Percentiles rank a stretch among this genome's conserved stretches.
phyloP scores from a whole-genome alignment of 2,888 invertebrate genomes.

The Caenorhabditis sp. region DNA sequence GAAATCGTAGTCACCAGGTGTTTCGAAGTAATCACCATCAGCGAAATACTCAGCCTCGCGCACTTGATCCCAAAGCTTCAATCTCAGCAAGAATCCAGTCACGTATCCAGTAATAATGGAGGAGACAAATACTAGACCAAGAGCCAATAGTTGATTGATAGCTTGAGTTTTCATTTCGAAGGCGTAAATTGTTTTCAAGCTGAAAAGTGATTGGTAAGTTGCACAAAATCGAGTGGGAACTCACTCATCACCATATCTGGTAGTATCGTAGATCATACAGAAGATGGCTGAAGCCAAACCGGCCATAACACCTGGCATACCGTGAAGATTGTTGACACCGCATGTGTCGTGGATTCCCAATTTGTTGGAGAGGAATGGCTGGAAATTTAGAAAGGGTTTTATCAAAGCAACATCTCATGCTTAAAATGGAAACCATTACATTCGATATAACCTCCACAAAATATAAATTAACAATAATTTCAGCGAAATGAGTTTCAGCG shows the following conservation, averaged over 20 bases:
- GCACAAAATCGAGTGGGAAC: slow-evolving; percentile 12
- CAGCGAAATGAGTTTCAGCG: no score
- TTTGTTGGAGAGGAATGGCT: slow-evolving; percentile 80
- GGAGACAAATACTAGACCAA: slow-evolving; percentile 79
- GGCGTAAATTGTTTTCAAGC: slow-evolving; percentile 60
- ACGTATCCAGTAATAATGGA: slow-evolving; percentile 80
- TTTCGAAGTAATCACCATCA: slow-evolving; percentile 67
- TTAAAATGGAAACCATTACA: no score
- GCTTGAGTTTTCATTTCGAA: slow-evolving; percentile 81
- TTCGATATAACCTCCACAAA: no score
- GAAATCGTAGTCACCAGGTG: slow-evolving; percentile 67
- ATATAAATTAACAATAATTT: no score
- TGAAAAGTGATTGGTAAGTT: slow-evolving; percentile 12
- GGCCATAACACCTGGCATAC: slow-evolving; percentile 62
- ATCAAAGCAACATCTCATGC: no score
- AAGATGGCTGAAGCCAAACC: slow-evolving; percentile 50
- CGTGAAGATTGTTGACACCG: slow-evolving; percentile 66
- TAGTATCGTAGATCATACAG: slow-evolving; percentile 47
- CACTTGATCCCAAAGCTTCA: slow-evolving; percentile 61
- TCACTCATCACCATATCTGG: slow-evolving; percentile 43
- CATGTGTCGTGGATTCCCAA: slow-evolving; percentile 76
- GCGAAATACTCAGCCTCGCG: slow-evolving; percentile 58
- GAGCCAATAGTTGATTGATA: slow-evolving; percentile 80
- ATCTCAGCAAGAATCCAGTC: slow-evolving; percentile 73
- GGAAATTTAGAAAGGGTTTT: slow-evolving; percentile 3